These are phyloP conservation scores for Parnassius orleans DNA, from an alignment of 2,888 invertebrate species.

Conservation along the genomic window DNA sequence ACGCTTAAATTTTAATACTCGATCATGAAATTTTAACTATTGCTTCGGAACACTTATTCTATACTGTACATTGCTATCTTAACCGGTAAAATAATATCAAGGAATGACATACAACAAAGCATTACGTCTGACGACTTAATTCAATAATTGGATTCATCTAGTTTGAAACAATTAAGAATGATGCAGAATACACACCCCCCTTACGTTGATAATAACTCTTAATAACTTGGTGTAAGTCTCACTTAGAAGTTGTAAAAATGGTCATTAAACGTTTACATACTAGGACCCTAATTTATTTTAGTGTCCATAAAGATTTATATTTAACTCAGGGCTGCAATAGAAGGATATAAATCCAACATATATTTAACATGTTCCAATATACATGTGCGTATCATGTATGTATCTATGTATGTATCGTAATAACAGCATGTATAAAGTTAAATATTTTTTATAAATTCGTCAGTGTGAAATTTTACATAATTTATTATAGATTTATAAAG, in stretches of 20 bases:
- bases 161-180: neutral
- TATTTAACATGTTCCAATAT: too few species aligned
- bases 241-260: slow-evolving; percentile 2
- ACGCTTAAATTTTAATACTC: too few species aligned
- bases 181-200: neutral
- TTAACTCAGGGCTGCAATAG: neutral
- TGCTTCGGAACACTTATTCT: too few species aligned
- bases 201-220: neutral
- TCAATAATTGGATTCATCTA: neutral
- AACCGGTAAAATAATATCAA: neutral
- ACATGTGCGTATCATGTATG: too few species aligned
- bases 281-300: neutral
- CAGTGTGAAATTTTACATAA: too few species aligned
- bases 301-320: neutral
- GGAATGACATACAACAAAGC: neutral
- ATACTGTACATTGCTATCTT: neutral
- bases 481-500: too few species aligned
- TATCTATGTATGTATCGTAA: too few species aligned
- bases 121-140: slow-evolving; percentile 1
- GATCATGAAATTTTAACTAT: too few species aligned
- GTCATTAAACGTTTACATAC: neutral
- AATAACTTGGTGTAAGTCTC: slow-evolving; percentile 1
- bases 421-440: too few species aligned
- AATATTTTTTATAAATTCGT: too few species aligned
- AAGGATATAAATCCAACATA: neutral